Conservation (phyloP, 2,797 vertebrate species). For the Amblyopsis hoosieri region DNA sequence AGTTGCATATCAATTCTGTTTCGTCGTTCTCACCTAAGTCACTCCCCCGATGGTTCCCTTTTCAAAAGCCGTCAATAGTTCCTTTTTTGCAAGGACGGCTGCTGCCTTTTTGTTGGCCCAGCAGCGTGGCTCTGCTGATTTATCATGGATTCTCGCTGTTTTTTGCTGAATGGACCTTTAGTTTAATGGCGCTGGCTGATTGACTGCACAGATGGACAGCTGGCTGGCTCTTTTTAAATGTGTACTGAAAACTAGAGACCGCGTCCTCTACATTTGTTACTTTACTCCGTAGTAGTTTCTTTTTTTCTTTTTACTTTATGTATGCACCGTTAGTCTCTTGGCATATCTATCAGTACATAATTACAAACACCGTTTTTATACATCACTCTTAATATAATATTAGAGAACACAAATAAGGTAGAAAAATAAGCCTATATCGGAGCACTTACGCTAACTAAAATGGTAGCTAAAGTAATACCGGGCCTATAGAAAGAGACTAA, state of each 20-base stretch:
- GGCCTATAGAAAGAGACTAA: too few relatives aligned
- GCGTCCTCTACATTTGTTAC: too few relatives aligned
- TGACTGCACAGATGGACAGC: neutral
- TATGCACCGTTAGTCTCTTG: neutral
- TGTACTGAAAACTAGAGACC: neutral
- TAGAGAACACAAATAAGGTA: too few relatives aligned
- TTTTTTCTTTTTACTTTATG: neutral
- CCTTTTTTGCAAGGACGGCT: constrained; percentile 1
- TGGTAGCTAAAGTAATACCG: too few relatives aligned
- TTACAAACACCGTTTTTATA: too few relatives aligned
- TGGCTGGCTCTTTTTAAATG: constrained; percentile 1
- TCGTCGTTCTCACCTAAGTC: constrained; percentile 28
- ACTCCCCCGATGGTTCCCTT: constrained; percentile 23
- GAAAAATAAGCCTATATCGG: too few relatives aligned
- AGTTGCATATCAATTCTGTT: constrained; percentile 34
- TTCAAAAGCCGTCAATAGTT: constrained; percentile 17
- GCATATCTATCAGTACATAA: too few relatives aligned
- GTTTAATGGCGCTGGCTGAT: constrained; percentile 27
- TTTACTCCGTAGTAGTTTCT: neutral
- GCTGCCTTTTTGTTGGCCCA: constrained; percentile 25
- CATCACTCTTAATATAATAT: too few relatives aligned
- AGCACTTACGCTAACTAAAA: too few relatives aligned
- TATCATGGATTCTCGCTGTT: constrained; percentile 23
- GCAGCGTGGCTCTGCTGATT: constrained; percentile 5
- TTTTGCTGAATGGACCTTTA: constrained; percentile 43